Base-by-base conservation (phyloP, 2,113 vertebrate genomes). In the Vidua macroura region DNA sequence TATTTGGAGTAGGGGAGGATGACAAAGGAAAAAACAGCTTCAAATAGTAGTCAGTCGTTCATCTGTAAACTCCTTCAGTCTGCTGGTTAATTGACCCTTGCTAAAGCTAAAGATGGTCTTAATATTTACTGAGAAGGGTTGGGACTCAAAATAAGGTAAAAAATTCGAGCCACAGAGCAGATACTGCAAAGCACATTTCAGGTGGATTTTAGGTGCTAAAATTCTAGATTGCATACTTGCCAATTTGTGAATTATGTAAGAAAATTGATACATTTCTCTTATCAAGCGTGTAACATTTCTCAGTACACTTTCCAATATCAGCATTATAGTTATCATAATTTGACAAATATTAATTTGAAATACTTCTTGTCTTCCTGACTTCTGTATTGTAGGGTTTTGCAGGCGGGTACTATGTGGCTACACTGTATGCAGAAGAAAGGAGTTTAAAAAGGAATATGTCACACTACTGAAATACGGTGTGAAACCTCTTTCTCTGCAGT, bases 101-200 rank as follows among this genome's bases (percentile, higher is more conserved):
- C 74, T 68, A 87, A 74, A 86, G 23, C 41, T 88, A 88, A 92
- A 72, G 15, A 24, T 69, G 49, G 35, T 68, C 52, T 86, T 56
- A 52, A 48, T 81, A 53, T 85, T 87, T 89, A 35, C 35, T 59
- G 49, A 74, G 68, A 28, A 84, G 37, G 52, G 30, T 2, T 83
- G 15, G 15, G 22, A 64, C 21, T 52, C 52, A 72, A 72, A 80
- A 46, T 7, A 31, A 33, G 15, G 16, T 12, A 62, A 63, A 66
- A 62, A 35, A 28, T 74, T 55, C 33, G 35, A 73, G 23, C 49
- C 55, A 75, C 35, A 44, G n/a, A 70, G 30, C 14, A 70, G 75
- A 39, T 41, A 19, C 7, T 41, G 55, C 12, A 76, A 77, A 74
- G 23, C 13, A 41, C 7, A 25, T 59, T 79, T 76, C 59, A 78